These are phyloP conservation scores for Tipula helvola DNA, from an alignment of 2,888 invertebrate species.

Conservation along the genomic window DNA sequence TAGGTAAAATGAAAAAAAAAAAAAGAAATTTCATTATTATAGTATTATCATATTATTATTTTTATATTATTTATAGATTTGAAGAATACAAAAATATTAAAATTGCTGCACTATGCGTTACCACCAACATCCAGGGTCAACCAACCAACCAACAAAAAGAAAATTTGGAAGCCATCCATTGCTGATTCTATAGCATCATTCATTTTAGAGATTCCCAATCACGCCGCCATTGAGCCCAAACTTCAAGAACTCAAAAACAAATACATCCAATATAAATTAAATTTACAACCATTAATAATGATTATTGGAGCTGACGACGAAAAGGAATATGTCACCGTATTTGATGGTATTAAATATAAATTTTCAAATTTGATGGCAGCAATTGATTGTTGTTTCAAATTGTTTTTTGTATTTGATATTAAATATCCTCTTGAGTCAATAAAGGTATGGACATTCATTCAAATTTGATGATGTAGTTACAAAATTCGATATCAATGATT, in stretches of 20 bases:
- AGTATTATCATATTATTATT: too few species aligned
- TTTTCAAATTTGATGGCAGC: not conserved
- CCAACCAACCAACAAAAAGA: not conserved
- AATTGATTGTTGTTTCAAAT: not conserved
- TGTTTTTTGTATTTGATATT: not conserved
- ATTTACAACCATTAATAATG: not conserved
- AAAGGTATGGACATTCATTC: not conserved
- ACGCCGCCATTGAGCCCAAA: not conserved
- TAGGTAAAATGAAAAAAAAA: too few species aligned
- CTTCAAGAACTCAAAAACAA: not conserved
- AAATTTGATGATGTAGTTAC: not conserved
- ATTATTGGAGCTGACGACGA: not conserved
- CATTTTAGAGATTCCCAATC: not conserved
- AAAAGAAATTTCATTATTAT: too few species aligned
- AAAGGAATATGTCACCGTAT: not conserved
- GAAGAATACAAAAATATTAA: not conserved
- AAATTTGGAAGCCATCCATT: not conserved
- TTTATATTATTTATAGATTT: not conserved
- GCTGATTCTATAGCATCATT: not conserved
- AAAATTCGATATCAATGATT: not conserved
- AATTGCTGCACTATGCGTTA: not conserved
- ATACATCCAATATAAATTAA: not conserved
- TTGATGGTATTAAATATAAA: not conserved
- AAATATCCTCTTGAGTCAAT: not conserved
- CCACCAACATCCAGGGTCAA: not conserved